A percentile compares a stretch with the other conserved stretches of the same genome.
Evolutionary conservation across 2,797 vertebrate genomes (phyloP).

Genomic region (Karalla daura): DNA sequence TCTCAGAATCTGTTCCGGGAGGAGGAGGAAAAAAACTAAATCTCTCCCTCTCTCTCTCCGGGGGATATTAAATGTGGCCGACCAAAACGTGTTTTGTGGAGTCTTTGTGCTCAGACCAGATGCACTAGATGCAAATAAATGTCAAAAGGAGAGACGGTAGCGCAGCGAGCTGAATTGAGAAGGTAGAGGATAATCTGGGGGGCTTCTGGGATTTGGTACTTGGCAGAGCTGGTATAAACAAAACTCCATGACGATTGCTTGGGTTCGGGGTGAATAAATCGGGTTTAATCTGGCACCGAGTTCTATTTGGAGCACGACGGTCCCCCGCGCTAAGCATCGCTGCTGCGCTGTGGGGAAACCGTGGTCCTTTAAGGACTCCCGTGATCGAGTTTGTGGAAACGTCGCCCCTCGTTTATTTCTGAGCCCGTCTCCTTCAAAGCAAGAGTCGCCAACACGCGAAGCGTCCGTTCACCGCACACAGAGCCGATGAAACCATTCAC

Average conservation of each 20-base stretch:
- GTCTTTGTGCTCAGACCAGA: conserved; percentile 4
- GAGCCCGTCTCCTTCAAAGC: background rate
- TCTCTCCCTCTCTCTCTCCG: too few relatives aligned
- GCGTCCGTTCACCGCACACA: too few relatives aligned
- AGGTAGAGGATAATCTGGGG: conserved; percentile 52
- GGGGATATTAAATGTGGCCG: background rate
- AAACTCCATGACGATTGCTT: conserved; percentile 45
- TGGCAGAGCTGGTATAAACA: conserved; percentile 55
- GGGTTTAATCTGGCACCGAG: conserved; percentile 51
- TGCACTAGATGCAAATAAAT: background rate
- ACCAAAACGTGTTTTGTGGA: background rate
- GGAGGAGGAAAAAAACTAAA: background rate
- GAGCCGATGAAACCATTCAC: too few relatives aligned
- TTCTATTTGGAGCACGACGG: conserved; percentile 47
- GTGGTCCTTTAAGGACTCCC: conserved; percentile 19
- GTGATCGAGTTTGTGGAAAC: background rate
- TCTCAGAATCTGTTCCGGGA: background rate
- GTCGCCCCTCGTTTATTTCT: background rate
- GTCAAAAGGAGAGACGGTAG: conserved; percentile 22
- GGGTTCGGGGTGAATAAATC: conserved; percentile 58
- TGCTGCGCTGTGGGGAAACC: conserved; percentile 31
- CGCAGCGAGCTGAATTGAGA: conserved; percentile 24
- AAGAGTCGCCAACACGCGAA: background rate
- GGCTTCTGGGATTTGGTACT: conserved; percentile 60
- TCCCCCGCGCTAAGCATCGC: conserved; percentile 27